Evolutionary conservation across 1,140 invertebrate species (phyloP).

Genomic region (Eriocheir sinensis): DNA sequence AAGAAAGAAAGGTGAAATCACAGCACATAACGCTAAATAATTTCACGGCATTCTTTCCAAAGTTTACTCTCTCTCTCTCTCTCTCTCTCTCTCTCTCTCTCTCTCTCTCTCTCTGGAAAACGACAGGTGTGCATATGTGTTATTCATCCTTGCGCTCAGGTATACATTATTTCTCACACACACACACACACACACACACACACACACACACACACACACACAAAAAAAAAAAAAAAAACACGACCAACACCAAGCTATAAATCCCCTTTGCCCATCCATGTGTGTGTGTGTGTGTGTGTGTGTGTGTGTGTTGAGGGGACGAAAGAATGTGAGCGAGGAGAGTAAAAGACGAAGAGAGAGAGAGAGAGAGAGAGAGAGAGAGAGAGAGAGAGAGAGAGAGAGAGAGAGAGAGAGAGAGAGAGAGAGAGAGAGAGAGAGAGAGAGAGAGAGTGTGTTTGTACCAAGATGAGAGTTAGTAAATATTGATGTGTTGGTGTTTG

Average conservation of each 20-base stretch:
- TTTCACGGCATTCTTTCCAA: neutral
- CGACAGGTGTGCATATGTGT: neutral
- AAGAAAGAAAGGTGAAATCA: neutral
- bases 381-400: neutral
- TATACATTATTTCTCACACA: neutral
- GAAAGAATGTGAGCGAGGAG: neutral
- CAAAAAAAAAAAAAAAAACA: no score
- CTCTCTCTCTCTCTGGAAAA: neutral
- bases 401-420: constrained; percentile 33
- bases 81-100: constrained; percentile 57
- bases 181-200: no score
- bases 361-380: neutral
- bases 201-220: no score
- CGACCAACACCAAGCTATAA: no score
- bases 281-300: constrained; percentile 19
- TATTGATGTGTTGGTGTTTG: neutral
- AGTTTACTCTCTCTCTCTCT: constrained; percentile 47
- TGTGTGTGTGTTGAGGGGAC: no score
- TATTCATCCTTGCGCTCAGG: neutral
- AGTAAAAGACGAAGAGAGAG: neutral
- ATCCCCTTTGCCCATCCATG: neutral
- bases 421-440: constrained; percentile 58
- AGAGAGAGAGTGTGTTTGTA: no score
- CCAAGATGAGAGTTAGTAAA: constrained; percentile 7
- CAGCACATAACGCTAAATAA: neutral